Evolutionary conservation across 2,888 invertebrate species (phyloP), one percentile per base, ranked within the genome.

Genomic region (Phrixothrix hirtus): DNA sequence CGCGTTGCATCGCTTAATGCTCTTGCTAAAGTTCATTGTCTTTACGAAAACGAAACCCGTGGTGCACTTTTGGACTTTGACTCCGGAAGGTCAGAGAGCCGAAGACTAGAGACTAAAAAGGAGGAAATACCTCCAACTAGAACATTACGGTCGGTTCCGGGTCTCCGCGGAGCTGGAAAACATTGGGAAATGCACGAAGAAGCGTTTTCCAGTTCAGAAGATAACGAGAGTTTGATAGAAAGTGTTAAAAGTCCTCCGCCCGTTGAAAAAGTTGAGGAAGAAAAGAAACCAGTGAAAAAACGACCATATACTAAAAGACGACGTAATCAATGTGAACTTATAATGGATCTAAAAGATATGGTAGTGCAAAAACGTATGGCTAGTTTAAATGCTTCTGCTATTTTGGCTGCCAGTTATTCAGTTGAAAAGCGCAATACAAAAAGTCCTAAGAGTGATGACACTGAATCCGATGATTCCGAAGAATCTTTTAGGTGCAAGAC

Each of bases 301-400:
- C 52, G 76, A 37, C 76, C 77, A 4, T 76, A 77, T 1, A 73
- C 78, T 1, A 81, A 81, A 64, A 81, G 81, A 65, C 78, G 80
- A 60, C 76, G 82, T n/a, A 83, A 81, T 55, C 77, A 82, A 60
- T 80, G 79, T 45, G 85, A 86, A 71, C 75, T 84, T 29, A 81
- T 85, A 15, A 88, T 89, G 88, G 91, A 91, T 67, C 78, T 92
- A 36, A 89, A 89, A 66, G 92, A 92, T 62, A 90, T 92, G 84
- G 87, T 92, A 3, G 92, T 92, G 10, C 83, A 89, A 62, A 94
- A 93, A 71, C 83, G 94, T 17, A 92, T 94, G 92, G 94, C 94
- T 12, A 92, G 92, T 70, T 77, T 94, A 17, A 94, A 94, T 73
- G 94, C 94, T 9, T 88, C 89, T 25, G 94, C 94, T 12, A 93